phyloP scores from a whole-genome alignment of 2,113 vertebrate genomes.

The Cyrtonyx montezumae region DNA sequence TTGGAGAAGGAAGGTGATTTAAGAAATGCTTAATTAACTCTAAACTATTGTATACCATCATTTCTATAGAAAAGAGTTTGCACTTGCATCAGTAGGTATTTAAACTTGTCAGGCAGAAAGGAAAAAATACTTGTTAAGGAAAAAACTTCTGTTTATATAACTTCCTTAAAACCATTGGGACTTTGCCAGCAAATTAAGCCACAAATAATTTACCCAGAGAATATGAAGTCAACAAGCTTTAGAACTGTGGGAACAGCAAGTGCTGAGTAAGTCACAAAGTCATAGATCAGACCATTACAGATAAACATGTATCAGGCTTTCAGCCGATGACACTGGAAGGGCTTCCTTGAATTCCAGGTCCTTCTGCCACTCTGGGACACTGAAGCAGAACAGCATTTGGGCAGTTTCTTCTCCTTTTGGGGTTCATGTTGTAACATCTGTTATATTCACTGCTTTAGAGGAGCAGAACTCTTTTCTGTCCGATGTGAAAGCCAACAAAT shows the following conservation, averaged over 20 bases:
- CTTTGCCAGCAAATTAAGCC: slow-evolving; percentile 20
- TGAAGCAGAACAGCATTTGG: neutral
- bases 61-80: neutral
- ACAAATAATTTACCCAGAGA: slow-evolving; percentile 39
- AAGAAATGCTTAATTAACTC: neutral
- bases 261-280: slow-evolving; percentile 37
- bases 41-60: neutral
- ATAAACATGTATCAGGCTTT: neutral
- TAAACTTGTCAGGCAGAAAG: slow-evolving; percentile 1
- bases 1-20: neutral
- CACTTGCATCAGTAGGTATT: neutral
- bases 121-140: neutral
- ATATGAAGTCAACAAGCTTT: slow-evolving; percentile 35
- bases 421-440: neutral
- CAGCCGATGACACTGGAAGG: neutral
- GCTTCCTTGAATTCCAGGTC: neutral
- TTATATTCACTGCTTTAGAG: neutral
- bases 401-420: neutral
- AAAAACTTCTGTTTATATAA: neutral
- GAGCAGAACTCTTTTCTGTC: neutral
- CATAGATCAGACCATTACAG: neutral
- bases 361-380: neutral
- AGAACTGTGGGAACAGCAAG: slow-evolving; percentile 45
- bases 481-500: neutral
- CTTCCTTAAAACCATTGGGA: slow-evolving; percentile 4